Conservation (phyloP, 2,113 vertebrate genomes). For the Prunella fulvescens region DNA sequence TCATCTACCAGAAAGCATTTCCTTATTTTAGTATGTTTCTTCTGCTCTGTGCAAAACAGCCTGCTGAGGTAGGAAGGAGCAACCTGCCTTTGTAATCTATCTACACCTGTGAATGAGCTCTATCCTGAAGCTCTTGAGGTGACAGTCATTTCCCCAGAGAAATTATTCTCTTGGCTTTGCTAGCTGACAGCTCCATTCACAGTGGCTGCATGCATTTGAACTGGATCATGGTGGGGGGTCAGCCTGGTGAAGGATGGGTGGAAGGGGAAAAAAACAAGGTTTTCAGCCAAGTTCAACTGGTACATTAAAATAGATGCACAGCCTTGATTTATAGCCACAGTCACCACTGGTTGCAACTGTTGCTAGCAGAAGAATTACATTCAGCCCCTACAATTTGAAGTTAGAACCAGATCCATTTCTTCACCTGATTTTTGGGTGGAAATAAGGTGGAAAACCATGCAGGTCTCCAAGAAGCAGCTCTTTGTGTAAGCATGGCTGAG, state of each 20-base stretch:
- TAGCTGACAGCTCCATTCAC: not conserved
- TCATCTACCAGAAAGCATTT: not conserved
- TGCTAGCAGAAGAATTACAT: not conserved
- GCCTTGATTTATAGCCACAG: not conserved
- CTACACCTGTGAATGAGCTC: not conserved
- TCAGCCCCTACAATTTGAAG: not conserved
- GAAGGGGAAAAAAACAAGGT: not conserved
- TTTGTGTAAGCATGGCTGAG: not conserved
- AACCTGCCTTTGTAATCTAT: not conserved
- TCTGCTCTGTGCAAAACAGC: not conserved
- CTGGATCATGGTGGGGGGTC: not conserved
- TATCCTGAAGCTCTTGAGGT: not conserved
- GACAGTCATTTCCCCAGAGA: not conserved
- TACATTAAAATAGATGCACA: not conserved
- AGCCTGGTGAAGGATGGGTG: not conserved
- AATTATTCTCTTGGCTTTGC: not conserved
- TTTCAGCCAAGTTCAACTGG: not conserved
- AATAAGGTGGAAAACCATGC: not conserved
- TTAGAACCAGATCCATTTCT: not conserved
- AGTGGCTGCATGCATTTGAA: not conserved
- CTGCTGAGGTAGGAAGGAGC: not conserved
- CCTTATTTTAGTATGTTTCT: not conserved
- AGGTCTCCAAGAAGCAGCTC: not conserved
- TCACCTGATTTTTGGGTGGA: not conserved
- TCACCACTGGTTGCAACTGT: not conserved